A percentile compares a stretch with the other conserved stretches of the same genome.
Conservation (phyloP, 2,888 invertebrate species). For the Caradrina kadenii region DNA sequence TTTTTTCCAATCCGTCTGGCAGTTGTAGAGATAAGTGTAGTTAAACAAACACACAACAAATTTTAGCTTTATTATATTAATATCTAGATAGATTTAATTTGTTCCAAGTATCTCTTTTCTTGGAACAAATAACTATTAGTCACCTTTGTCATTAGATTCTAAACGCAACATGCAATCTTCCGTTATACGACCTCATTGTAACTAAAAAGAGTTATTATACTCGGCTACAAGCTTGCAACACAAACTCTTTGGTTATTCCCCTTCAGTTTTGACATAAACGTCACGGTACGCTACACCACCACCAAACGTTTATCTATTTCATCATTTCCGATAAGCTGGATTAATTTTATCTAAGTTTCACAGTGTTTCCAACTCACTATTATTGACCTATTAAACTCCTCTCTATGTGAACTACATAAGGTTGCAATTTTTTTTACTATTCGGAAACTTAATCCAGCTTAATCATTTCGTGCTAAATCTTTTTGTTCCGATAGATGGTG, state of each 20-base stretch:
- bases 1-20: too few species aligned
- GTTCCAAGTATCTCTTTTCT: not conserved
- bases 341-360: slow-evolving; percentile 67
- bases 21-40: too few species aligned
- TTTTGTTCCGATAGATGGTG: slow-evolving; percentile 36
- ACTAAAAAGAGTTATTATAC: slow-evolving; percentile 42
- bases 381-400: slow-evolving; percentile 20
- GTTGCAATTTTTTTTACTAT: slow-evolving; percentile 13
- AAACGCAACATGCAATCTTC: slow-evolving; percentile 38
- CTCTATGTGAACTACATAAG: slow-evolving; percentile 24
- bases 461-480: slow-evolving; percentile 32
- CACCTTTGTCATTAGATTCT: slow-evolving; percentile 1
- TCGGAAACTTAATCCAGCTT: slow-evolving; percentile 38
- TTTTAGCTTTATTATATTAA: too few species aligned
- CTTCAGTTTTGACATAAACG: slow-evolving; percentile 64
- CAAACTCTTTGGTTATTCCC: slow-evolving; percentile 56
- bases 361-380: slow-evolving; percentile 52
- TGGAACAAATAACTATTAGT: slow-evolving; percentile 9
- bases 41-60: too few species aligned
- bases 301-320: slow-evolving; percentile 49
- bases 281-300: slow-evolving; percentile 67
- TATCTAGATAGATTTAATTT: slow-evolving; percentile 1
- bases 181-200: slow-evolving; percentile 32
- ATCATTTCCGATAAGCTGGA: slow-evolving; percentile 54
- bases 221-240: slow-evolving; percentile 56